These are phyloP conservation scores for Akabosia matsudoensis DNA, from an alignment of 1,140 invertebrate species.

Conservation along the genomic window DNA sequence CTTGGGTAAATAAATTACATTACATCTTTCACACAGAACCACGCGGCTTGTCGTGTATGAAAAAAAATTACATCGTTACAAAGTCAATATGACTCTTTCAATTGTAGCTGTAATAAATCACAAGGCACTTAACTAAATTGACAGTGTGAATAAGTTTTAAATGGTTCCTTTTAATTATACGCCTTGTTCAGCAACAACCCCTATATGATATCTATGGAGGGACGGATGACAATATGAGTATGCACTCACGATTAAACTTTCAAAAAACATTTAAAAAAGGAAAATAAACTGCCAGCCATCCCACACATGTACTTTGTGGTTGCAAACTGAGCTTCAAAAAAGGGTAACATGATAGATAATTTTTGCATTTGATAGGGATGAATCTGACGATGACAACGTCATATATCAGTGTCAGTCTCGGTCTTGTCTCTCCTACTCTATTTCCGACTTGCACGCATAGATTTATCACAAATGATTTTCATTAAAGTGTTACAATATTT, in stretches of 20 bases:
- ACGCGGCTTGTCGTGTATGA: too few relatives aligned
- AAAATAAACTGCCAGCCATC: not conserved
- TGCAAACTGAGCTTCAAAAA: too few relatives aligned
- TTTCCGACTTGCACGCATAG: not conserved
- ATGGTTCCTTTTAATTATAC: conserved; percentile 14
- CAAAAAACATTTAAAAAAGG: too few relatives aligned
- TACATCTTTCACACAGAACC: too few relatives aligned
- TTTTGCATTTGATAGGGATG: not conserved
- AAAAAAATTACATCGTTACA: not conserved
- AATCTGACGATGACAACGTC: not conserved
- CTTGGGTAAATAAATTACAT: too few relatives aligned
- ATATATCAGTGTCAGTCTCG: conserved; percentile 16
- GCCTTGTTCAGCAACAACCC: conserved; percentile 4
- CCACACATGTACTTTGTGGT: too few relatives aligned
- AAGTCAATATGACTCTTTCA: not conserved
- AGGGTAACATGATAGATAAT: not conserved
- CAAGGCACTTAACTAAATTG: conserved; percentile 15
- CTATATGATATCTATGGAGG: too few relatives aligned
- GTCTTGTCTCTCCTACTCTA: not conserved
- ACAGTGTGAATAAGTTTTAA: conserved; percentile 14
- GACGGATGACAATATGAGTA: too few relatives aligned
- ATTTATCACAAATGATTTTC: not conserved
- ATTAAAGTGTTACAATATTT: not conserved
- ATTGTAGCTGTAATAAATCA: conserved; percentile 12
- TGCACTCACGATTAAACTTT: too few relatives aligned